Evolutionary conservation across 2,797 vertebrate genomes (phyloP).

Genomic region (Smutsia temminckii): DNA sequence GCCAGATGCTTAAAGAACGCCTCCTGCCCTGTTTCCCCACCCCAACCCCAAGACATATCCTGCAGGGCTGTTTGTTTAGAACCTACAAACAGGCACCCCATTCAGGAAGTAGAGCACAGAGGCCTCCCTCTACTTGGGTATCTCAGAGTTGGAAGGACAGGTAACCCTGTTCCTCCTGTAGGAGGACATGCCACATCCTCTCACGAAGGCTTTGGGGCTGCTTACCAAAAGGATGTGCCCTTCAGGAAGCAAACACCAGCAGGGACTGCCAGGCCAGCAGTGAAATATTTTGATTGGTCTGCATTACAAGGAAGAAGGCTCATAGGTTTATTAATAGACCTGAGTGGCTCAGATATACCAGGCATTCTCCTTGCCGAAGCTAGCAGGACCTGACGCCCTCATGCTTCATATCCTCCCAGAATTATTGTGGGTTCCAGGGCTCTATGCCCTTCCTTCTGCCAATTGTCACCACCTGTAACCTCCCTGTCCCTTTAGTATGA

Average conservation of each 20-base stretch:
- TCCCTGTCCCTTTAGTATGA: background rate
- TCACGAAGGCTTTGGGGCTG: background rate
- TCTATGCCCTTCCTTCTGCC: background rate
- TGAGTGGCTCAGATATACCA: background rate
- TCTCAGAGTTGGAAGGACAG: background rate
- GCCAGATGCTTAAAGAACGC: slow-evolving; percentile 75
- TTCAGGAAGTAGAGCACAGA: background rate
- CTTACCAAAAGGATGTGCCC: background rate
- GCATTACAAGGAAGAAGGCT: background rate
- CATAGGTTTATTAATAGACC: background rate
- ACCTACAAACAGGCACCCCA: background rate
- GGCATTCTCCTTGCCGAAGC: background rate
- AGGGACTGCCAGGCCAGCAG: background rate
- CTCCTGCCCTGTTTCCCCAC: background rate
- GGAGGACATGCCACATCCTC: background rate
- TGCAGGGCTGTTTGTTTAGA: slow-evolving; percentile 78
- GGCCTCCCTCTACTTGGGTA: background rate
- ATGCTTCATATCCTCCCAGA: background rate
- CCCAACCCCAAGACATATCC: slow-evolving; percentile 44
- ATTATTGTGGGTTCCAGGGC: background rate
- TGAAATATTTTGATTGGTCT: background rate
- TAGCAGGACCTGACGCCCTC: too few species aligned
- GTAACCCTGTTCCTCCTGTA: background rate
- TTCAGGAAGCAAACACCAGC: background rate
- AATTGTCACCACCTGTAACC: background rate